Base-by-base conservation (phyloP, 2,797 vertebrate genomes). In the Eospalax fontanierii region DNA sequence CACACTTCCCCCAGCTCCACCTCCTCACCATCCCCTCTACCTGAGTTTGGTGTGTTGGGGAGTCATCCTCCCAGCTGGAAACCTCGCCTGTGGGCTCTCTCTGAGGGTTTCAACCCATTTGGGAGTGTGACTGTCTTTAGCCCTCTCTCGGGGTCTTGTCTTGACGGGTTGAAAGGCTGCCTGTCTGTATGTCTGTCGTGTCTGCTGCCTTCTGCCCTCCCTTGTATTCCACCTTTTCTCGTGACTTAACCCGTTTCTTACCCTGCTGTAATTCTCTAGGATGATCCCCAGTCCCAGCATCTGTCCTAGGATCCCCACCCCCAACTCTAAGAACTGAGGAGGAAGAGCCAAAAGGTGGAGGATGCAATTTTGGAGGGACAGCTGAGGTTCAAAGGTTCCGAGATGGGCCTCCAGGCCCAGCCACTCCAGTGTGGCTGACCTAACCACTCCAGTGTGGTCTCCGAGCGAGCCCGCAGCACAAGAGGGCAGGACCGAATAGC, bases 401-500 rank as follows among this genome's bases (percentile, higher is more conserved):
- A 81, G 50, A 87, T 63, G 81, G 96, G 86, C 93, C 87, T 76
- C 35, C 71, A 78, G 71, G 86, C 75, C 66, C 54, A 65, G 78
- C 65, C 79, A 76, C 74, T n/a, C 76, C 71, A 73, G 66, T n/a
- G n/a, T n/a, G 85, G 66, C 85, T 4, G 9, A 80, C 50, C 57
- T 93, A 83, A 79, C 74, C n/a, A 43, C 87, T 94, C 70, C 74
- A 68, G 70, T 83, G 81, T 88, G 78, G 87, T 84, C 93, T 82
- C 80, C 82, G 46, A 59, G 84, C 86, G 40, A 80, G 88, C n/a
- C n/a, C n/a, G n/a, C 87, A 71, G 84, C 90, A 73, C 57, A 82
- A 91, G 50, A 89, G 95, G 94, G 57, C 54, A 40, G 85, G 59
- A 40, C 96, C 97, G 97, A 97, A 97, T 61, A 97, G 95, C 97